Conservation (phyloP, 2,888 invertebrate genomes). For the Chloroclystis v-ata region DNA sequence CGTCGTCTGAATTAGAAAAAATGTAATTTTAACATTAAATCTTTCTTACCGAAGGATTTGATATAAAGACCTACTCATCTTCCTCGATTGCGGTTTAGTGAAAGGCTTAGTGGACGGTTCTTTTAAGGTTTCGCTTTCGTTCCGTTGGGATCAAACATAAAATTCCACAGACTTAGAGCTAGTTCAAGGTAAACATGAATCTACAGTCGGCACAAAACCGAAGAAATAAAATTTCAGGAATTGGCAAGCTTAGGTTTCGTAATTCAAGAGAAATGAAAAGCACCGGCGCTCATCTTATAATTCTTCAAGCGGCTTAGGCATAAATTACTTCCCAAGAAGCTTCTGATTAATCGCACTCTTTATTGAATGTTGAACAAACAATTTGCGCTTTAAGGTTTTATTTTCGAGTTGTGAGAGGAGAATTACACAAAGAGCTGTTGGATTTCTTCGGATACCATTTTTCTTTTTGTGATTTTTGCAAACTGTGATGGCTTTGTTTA, state of each 20-base stretch:
- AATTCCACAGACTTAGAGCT: no score
- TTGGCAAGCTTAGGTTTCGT: background rate
- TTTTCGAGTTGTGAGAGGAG: slow-evolving; percentile 8
- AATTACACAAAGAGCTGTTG: slow-evolving; percentile 1
- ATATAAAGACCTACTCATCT: background rate
- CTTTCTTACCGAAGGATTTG: background rate
- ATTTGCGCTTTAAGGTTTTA: slow-evolving; percentile 13
- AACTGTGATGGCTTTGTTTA: background rate
- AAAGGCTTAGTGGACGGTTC: background rate
- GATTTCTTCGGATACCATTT: slow-evolving; percentile 6
- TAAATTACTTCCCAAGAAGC: slow-evolving; percentile 14
- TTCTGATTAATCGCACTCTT: slow-evolving; percentile 16
- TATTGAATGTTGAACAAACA: slow-evolving; percentile 22
- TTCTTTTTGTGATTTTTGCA: background rate
- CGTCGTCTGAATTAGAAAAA: background rate
- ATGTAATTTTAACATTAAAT: background rate
- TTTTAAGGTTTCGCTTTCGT: background rate
- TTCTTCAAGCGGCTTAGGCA: slow-evolving; percentile 7
- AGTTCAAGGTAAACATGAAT: no score
- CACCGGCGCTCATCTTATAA: slow-evolving; percentile 5
- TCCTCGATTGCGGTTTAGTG: background rate
- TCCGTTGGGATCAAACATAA: background rate
- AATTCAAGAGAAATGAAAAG: background rate
- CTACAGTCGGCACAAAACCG: background rate
- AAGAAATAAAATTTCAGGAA: background rate